phyloP scores from a whole-genome alignment of 2,113 vertebrate genomes.

The Lagopus leucura region DNA sequence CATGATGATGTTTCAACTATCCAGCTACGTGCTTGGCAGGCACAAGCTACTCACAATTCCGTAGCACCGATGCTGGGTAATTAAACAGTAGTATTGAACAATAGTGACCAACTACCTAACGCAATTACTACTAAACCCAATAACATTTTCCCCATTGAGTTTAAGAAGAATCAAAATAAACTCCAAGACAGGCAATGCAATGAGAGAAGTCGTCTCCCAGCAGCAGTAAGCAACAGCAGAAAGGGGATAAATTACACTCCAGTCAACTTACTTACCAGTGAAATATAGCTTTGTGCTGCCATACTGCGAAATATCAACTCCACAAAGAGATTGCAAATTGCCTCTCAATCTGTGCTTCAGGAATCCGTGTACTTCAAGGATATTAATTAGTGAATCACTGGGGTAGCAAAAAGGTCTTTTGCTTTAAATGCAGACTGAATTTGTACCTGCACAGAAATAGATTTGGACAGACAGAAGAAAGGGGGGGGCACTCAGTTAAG shows the following conservation, averaged over 20 bases:
- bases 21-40: background rate
- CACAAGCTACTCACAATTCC: background rate
- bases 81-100: background rate
- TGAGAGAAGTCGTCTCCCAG: background rate
- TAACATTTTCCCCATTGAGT: background rate
- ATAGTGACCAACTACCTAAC: background rate
- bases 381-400: background rate
- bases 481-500: too few species aligned
- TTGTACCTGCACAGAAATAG: background rate
- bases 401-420: background rate
- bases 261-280: background rate
- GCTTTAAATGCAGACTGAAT: background rate
- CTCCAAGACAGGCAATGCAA: background rate
- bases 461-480: background rate
- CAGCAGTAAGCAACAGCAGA: background rate
- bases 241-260: background rate
- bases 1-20: background rate
- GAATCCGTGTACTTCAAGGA: background rate
- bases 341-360: background rate
- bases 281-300: background rate
- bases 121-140: background rate
- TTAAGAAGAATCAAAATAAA: background rate
- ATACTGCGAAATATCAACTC: background rate
- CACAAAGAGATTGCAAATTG: background rate
- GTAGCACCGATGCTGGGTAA: background rate